Evolutionary conservation across 2,888 invertebrate genomes (phyloP).

Genomic region (Ichneumon xanthorius): DNA sequence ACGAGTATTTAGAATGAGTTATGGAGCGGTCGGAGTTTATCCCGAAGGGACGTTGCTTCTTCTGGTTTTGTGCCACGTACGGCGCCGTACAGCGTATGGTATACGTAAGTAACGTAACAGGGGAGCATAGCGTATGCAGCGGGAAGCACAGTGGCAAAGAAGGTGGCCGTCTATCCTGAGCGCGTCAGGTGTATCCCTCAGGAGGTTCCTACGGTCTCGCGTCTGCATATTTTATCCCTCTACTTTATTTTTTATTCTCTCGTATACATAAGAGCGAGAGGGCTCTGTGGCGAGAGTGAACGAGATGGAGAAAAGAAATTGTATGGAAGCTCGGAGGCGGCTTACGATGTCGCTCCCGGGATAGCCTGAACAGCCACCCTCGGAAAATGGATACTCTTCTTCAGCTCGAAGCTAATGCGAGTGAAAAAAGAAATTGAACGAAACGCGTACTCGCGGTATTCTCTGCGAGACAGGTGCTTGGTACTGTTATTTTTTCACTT

Average conservation of each 20-base stretch:
- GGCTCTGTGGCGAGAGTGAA: constrained; percentile 22
- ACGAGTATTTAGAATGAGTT: constrained; percentile 83
- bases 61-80: constrained; percentile 51
- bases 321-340: constrained; percentile 56
- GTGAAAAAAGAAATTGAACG: not conserved
- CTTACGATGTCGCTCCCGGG: constrained; percentile 51
- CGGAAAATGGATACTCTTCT: constrained; percentile 45
- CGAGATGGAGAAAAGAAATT: constrained; percentile 41
- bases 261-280: constrained; percentile 17
- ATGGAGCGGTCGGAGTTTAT: constrained; percentile 77
- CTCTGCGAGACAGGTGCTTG: not conserved
- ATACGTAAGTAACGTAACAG: constrained; percentile 23
- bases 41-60: constrained; percentile 69
- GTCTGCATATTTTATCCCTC: constrained; percentile 76
- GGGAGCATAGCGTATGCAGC: constrained; percentile 22
- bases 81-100: not conserved
- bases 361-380: constrained; percentile 16
- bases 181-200: constrained; percentile 79
- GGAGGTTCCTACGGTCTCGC: constrained; percentile 68
- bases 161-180: constrained; percentile 37
- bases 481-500: not conserved
- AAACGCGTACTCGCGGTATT: not conserved
- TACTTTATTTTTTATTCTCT: constrained; percentile 44
- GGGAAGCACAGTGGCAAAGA: constrained; percentile 44
- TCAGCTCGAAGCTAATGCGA: constrained; percentile 30